phyloP scores from a whole-genome alignment of 2,888 invertebrate species.

The Beris morrisii region DNA sequence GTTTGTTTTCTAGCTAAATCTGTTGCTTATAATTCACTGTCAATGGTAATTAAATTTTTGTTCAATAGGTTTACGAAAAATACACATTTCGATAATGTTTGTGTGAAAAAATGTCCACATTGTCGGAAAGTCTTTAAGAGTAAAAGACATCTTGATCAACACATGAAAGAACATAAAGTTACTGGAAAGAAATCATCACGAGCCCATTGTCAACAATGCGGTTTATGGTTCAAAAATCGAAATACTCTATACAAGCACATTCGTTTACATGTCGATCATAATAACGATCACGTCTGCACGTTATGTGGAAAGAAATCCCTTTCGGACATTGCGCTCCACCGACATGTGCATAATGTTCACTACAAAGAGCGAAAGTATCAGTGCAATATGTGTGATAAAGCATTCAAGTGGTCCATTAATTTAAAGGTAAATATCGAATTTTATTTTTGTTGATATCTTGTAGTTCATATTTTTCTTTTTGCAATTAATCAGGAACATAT shows the following conservation, averaged over 20 bases:
- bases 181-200: slow-evolving; percentile 7
- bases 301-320: slow-evolving; percentile 33
- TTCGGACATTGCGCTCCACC: slow-evolving; percentile 31
- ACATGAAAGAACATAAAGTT: slow-evolving; percentile 28
- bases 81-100: neutral
- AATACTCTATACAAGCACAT: slow-evolving; percentile 29
- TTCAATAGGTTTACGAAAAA: neutral
- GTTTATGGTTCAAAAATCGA: slow-evolving; percentile 28
- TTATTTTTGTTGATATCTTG: neutral
- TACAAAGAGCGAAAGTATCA: slow-evolving; percentile 36
- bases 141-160: slow-evolving; percentile 26
- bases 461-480: neutral
- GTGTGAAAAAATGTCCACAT: slow-evolving; percentile 25
- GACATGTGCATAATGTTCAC: slow-evolving; percentile 35
- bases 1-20: too few species aligned
- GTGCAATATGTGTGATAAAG: slow-evolving; percentile 36
- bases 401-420: slow-evolving; percentile 35
- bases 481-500: slow-evolving; percentile 37
- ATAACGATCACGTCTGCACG: slow-evolving; percentile 31
- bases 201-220: slow-evolving; percentile 35
- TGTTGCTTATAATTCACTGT: neutral
- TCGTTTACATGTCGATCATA: slow-evolving; percentile 28
- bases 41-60: neutral
- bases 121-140: slow-evolving; percentile 28
- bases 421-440: slow-evolving; percentile 32